Evolutionary conservation across 2,113 vertebrate species (phyloP).

Genomic region (Hippocampus mohnikei): DNA sequence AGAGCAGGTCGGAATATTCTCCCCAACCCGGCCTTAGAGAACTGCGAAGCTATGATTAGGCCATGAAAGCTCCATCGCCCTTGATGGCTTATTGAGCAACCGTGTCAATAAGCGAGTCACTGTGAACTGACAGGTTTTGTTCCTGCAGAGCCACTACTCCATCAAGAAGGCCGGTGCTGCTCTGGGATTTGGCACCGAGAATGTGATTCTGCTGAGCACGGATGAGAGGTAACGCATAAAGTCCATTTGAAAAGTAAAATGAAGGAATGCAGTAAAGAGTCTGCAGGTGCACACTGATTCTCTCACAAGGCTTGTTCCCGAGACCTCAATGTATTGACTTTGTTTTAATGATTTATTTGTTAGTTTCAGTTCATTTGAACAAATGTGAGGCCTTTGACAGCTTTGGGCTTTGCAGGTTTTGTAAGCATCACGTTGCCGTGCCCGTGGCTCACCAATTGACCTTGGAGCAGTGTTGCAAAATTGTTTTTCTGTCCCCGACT

Average conservation of each 20-base stretch:
- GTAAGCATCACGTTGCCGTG: too few species aligned
- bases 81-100: not conserved
- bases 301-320: too few species aligned
- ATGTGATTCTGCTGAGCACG: constrained; percentile 93
- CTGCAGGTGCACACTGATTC: too few species aligned
- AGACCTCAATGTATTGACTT: too few species aligned
- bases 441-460: too few species aligned
- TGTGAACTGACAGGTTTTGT: constrained; percentile 10
- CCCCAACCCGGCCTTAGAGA: constrained; percentile 5
- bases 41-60: constrained; percentile 11
- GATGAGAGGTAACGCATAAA: constrained; percentile 75
- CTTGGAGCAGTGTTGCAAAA: too few species aligned
- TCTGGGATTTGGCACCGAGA: constrained; percentile 93
- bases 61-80: not conserved
- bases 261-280: too few species aligned
- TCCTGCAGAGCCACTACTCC: constrained; percentile 93
- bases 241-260: not conserved
- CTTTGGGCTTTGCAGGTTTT: too few species aligned
- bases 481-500: too few species aligned
- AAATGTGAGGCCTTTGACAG: too few species aligned
- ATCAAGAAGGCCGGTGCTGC: constrained; percentile 97
- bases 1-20: not conserved
- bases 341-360: too few species aligned
- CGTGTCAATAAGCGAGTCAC: constrained; percentile 4
- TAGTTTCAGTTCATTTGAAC: too few species aligned